Percentiles rank a stretch among this genome's conserved stretches.
phyloP scores from a whole-genome alignment of 2,113 vertebrate genomes.

The Antechinus flavipes region DNA sequence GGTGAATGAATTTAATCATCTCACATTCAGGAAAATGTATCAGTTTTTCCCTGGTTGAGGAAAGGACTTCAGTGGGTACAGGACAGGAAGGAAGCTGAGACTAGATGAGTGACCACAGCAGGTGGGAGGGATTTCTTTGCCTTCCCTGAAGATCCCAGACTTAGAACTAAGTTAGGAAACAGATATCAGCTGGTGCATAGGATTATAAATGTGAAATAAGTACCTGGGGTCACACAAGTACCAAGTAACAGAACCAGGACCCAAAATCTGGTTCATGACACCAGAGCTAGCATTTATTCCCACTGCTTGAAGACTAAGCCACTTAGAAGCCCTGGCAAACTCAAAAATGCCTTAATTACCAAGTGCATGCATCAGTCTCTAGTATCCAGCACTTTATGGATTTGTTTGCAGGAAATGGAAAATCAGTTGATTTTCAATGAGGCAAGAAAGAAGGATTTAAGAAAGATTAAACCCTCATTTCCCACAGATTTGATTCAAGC shows the following conservation, averaged over 20 bases:
- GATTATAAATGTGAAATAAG: background rate
- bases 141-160: background rate
- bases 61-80: background rate
- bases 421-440: background rate
- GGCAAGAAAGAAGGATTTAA: background rate
- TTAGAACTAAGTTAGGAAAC: background rate
- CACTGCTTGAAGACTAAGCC: background rate
- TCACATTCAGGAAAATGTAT: background rate
- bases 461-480: background rate
- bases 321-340: background rate
- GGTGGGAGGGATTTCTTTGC: background rate
- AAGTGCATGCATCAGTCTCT: background rate
- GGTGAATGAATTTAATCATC: background rate
- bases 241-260: background rate
- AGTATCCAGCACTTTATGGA: background rate
- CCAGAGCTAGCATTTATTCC: background rate
- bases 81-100: background rate
- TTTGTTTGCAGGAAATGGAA: background rate
- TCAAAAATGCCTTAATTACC: background rate
- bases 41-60: background rate
- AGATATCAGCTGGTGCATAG: background rate
- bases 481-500: background rate
- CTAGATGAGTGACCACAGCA: background rate
- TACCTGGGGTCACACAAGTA: background rate
- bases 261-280: background rate